Evolutionary conservation across 1,140 invertebrate species (phyloP), one percentile per base, ranked within the genome.

Genomic region (Aphelinus atriplicis): DNA sequence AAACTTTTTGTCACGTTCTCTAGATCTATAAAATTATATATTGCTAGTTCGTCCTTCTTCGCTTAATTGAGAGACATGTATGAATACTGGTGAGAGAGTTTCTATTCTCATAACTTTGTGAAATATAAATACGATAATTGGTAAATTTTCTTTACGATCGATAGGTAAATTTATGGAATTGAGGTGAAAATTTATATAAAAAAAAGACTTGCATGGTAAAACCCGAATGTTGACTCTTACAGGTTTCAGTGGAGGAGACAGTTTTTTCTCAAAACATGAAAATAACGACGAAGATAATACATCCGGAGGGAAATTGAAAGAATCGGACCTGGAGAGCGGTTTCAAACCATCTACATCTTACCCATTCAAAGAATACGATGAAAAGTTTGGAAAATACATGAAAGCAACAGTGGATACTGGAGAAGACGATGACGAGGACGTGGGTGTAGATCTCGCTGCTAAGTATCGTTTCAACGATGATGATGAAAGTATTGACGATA

Each of bases 301-400:
- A 46, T 64, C 26, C 81, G 3, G 80, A 83, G 9, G 76, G 74
- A 53, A 73, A 77, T 79, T 78, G 7, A 81, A 80, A 43, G 73
- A 76, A 51, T 56, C 79, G 3, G 67, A 67, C 48, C 69, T 46
- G 4, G 76, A 75, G 62, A 75, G 80, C 10, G 76, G 82, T 71
- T 83, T 80, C 10, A 78, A 79, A n/a, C 82, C 82, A 1, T 80
- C 81, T 1, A 79, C 73, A 6, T 68, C 75, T 9, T 80, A 80
- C 63, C 78, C 80, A 10, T 84, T 85, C 47, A 81, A 82, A 48
- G 69, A 83, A 3, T 86, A 86, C 68, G 83, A 86, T 50, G 80
- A 82, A 57, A 84, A 81, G 76, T 84, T 86, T 64, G 75, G 43
- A 78, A 70, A n/a, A 72, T 53, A 26, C 45, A 60, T 53, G 46